Evolutionary conservation across 2,113 vertebrate species (phyloP).

Genomic region (Ornithorhynchus anatinus): DNA sequence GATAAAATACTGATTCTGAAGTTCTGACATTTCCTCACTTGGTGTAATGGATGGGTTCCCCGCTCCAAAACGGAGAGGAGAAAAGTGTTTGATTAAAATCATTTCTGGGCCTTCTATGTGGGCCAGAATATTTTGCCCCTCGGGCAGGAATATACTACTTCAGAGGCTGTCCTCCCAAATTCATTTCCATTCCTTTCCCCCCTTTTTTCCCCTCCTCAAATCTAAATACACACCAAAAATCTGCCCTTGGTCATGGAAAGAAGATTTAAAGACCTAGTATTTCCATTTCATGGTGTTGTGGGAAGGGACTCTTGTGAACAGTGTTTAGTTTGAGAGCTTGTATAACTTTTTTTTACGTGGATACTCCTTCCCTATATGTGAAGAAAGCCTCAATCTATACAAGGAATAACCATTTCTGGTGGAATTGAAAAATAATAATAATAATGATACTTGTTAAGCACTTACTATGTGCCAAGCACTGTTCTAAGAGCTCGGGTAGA

Average conservation of each 20-base stretch:
- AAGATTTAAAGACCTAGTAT: not conserved
- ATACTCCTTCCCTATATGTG: too few species aligned
- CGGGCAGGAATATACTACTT: not conserved
- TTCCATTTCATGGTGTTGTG: not conserved
- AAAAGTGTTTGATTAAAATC: too few species aligned
- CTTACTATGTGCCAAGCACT: too few species aligned
- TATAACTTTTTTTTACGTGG: too few species aligned
- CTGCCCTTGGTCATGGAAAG: not conserved
- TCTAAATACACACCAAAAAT: fast-evolving
- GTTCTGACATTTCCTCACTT: not conserved
- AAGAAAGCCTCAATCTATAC: not conserved
- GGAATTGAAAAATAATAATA: too few species aligned
- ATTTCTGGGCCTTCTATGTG: too few species aligned
- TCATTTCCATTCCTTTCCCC: not conserved
- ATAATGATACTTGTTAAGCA: too few species aligned
- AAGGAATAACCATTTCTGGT: not conserved
- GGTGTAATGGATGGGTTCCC: too few species aligned
- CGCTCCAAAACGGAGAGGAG: too few species aligned
- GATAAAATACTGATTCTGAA: not conserved
- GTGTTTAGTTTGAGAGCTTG: not conserved
- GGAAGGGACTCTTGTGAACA: not conserved
- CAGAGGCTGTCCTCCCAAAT: not conserved
- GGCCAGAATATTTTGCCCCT: too few species aligned
- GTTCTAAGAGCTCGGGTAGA: too few species aligned
- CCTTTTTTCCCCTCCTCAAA: not conserved